A percentile compares a stretch with the other conserved stretches of the same genome.
phyloP scores from a whole-genome alignment of 2,888 invertebrate species.

The Philereme vetulata region DNA sequence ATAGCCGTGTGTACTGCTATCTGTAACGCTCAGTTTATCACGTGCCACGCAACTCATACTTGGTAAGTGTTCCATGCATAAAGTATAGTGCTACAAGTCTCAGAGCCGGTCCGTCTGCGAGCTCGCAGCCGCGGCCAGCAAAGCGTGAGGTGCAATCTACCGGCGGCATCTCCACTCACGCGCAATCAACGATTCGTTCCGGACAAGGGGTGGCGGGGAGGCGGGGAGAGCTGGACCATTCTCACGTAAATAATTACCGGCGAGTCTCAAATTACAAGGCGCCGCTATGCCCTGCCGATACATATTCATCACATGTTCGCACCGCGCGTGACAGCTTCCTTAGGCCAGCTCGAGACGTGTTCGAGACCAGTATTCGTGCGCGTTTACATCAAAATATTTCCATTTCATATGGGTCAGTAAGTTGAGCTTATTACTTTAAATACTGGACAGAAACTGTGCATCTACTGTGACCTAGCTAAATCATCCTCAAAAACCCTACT shows the following conservation, averaged over 20 bases:
- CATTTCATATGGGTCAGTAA: conserved; percentile 47
- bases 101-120: conserved; percentile 28
- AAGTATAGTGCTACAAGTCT: conserved; percentile 17
- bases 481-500: background rate
- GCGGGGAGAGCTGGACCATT: conserved; percentile 61
- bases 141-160: conserved; percentile 71
- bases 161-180: conserved; percentile 71
- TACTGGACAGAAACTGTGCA: background rate
- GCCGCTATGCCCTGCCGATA: conserved; percentile 77
- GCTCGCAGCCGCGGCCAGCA: conserved; percentile 36
- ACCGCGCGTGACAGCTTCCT: conserved; percentile 81
- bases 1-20: too few relatives aligned
- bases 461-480: too few relatives aligned
- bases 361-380: conserved; percentile 22
- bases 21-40: conserved; percentile 21
- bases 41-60: conserved; percentile 19
- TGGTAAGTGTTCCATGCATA: conserved; percentile 18
- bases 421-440: conserved; percentile 28
- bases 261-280: conserved; percentile 82
- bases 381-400: conserved; percentile 41
- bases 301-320: conserved; percentile 80
- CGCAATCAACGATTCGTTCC: conserved; percentile 82
- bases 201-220: conserved; percentile 46
- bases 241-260: conserved; percentile 84
- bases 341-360: conserved; percentile 52